Conservation (phyloP, 2,888 invertebrate genomes). For the Cataglyphis cursor region DNA sequence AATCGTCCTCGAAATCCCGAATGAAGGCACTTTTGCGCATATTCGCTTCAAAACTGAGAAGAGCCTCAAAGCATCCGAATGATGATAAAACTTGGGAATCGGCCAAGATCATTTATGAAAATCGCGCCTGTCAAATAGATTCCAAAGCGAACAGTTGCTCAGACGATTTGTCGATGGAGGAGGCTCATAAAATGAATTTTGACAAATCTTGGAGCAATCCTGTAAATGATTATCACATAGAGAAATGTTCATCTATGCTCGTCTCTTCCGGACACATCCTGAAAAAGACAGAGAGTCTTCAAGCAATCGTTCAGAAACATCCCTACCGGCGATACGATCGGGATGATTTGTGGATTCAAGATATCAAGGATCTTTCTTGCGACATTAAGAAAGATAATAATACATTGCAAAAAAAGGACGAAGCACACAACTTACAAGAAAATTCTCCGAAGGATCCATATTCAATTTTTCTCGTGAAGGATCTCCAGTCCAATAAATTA, state of each 20-base stretch:
- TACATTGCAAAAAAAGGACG: not conserved
- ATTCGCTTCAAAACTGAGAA: slow-evolving; percentile 69
- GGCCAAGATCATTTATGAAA: slow-evolving; percentile 74
- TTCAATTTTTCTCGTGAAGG: slow-evolving; percentile 72
- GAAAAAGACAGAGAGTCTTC: slow-evolving; percentile 9
- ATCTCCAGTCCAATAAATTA: not conserved
- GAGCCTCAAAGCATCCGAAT: not conserved
- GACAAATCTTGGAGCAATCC: not conserved
- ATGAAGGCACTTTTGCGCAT: slow-evolving; percentile 70
- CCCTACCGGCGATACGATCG: slow-evolving; percentile 62
- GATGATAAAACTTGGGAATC: not conserved
- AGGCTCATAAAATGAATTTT: not conserved
- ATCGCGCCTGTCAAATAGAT: slow-evolving; percentile 68
- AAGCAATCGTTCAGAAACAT: slow-evolving; percentile 21
- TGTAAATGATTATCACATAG: not conserved
- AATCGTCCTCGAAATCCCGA: slow-evolving; percentile 50
- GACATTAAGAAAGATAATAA: not conserved
- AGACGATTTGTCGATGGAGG: slow-evolving; percentile 56
- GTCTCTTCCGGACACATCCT: not conserved
- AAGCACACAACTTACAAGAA: not conserved
- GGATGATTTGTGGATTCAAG: slow-evolving; percentile 69
- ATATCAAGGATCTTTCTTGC: slow-evolving; percentile 37
- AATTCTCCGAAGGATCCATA: slow-evolving; percentile 63
- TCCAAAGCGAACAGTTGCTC: slow-evolving; percentile 66
- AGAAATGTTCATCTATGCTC: slow-evolving; percentile 13